Percentiles rank a stretch among this genome's conserved stretches.
Conservation (phyloP, 2,797 vertebrate species). For the Chiloscyllium punctatum region DNA sequence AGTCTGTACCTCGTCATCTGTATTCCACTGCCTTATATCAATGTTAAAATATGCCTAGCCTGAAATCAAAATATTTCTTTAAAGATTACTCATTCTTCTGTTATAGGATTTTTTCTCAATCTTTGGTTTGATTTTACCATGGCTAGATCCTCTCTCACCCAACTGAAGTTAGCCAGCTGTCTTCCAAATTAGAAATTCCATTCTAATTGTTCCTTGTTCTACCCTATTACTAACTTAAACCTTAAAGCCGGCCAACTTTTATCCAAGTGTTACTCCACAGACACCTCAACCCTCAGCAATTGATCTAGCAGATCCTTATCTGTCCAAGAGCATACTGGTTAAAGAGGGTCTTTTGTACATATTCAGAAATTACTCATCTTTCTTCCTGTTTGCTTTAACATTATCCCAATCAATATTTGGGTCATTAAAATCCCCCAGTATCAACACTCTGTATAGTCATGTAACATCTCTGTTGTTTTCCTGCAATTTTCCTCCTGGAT, state of each 20-base stretch:
- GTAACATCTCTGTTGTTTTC: not conserved
- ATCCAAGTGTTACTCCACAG: not conserved
- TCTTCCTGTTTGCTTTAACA: not conserved
- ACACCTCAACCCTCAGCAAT: not conserved
- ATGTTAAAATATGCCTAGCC: not conserved
- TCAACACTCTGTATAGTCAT: not conserved
- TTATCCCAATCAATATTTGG: not conserved
- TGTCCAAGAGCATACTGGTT: not conserved
- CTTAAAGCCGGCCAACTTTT: not conserved
- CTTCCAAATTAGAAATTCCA: not conserved
- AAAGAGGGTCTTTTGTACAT: not conserved
- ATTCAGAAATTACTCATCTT: not conserved
- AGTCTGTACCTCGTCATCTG: not conserved
- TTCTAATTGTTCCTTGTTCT: not conserved
- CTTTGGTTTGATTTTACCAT: not conserved
- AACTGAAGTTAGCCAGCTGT: not conserved
- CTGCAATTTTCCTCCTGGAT: not conserved
- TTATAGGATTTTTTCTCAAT: not conserved
- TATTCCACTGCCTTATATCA: not conserved
- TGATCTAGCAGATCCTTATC: not conserved
- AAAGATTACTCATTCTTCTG: not conserved
- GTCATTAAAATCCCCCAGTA: not conserved
- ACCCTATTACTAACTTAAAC: not conserved
- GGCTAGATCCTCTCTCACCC: not conserved
- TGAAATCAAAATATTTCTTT: not conserved